Percentiles rank a stretch among this genome's conserved stretches.
Conservation (phyloP, 2,888 invertebrate species). For the Drosophila neutralis region DNA sequence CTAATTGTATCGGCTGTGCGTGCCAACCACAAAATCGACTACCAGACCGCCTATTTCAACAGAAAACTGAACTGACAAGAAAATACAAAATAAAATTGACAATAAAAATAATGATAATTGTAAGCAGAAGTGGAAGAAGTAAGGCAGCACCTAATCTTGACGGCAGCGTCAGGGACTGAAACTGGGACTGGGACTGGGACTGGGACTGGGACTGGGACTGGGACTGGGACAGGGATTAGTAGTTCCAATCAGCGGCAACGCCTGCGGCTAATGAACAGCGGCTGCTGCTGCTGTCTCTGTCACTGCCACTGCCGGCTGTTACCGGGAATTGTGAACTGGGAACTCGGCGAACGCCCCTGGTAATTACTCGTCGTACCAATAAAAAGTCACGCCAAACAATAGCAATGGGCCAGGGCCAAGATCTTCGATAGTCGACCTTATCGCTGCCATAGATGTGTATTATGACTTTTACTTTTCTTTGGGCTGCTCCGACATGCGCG, state of each 20-base stretch:
- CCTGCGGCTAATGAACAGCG: constrained; percentile 78
- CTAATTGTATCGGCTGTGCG: constrained; percentile 58
- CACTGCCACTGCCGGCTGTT: constrained; percentile 44
- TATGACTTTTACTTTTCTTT: constrained; percentile 79
- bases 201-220: no score
- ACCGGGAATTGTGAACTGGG: constrained; percentile 51
- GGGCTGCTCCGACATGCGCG: constrained; percentile 49
- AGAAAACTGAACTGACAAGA: constrained; percentile 61
- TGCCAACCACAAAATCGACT: constrained; percentile 56
- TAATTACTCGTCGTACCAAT: constrained; percentile 71
- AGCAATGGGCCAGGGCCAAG: constrained; percentile 34
- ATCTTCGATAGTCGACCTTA: constrained; percentile 65
- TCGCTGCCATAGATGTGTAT: constrained; percentile 61
- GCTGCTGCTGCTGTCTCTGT: constrained; percentile 30
- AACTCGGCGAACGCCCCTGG: constrained; percentile 50
- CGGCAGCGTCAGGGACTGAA: constrained; percentile 23
- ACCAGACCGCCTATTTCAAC: constrained; percentile 54
- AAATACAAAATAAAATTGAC: constrained; percentile 12
- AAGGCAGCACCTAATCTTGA: constrained; percentile 67
- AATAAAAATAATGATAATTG: constrained; percentile 35
- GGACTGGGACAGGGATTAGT: constrained; percentile 63
- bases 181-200: constrained; percentile 40
- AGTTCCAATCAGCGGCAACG: constrained; percentile 80
- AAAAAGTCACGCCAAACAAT: constrained; percentile 75
- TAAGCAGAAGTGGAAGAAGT: constrained; percentile 14